Base-by-base conservation (phyloP, 30 jellyfish, hydroid and myxozoan species). In the Rhopilema esculentum region DNA sequence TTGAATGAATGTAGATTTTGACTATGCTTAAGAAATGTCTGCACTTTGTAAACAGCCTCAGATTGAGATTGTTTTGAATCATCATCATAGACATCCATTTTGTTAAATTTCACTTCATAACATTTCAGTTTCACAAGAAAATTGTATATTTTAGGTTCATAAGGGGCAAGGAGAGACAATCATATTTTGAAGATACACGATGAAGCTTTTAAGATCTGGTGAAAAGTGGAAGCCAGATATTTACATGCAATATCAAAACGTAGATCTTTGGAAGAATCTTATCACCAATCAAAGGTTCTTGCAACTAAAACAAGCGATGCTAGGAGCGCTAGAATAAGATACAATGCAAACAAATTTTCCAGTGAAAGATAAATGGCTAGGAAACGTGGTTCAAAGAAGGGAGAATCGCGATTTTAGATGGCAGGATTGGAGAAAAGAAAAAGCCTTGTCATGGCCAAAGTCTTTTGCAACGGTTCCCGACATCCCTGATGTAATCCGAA, bases 391-490 rank as follows among this genome's bases (percentile, higher is more conserved):
- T 30, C 30, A 8, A 9, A 22, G 61, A n/a, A 66, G 82, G 25
- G 50, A 18, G 31, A 22, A 12, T 4, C 72, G 22, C 65, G 90
- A 80, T 63, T 66, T 28, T 23, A 65, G 65, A 65, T 80, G 90
- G 90, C 71, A 49, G 22, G 90, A 80, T 4, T 32, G 48, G 28
- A 85, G 90, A 53, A 66, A 57, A 33, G 82, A 75, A 21, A 90
- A 90, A 68, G 97, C 97, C 2, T 49, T 81, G 82, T 90, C 97
- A n/a, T 90, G 97, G 97, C 97, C 97, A 8, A 90, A 90, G 49
- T 69, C 93, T 24, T 62, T 90, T 40, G 24, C 48, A 0, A 63
- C 33, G 9, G 1, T 53, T 19, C 27, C 29, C 17, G 51, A 18
- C 63, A 29, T 64, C 25, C 79, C 65, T 21, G 40, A 78, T 0